phyloP scores from a whole-genome alignment of 2,797 vertebrate species.

The Chromis chromis region DNA sequence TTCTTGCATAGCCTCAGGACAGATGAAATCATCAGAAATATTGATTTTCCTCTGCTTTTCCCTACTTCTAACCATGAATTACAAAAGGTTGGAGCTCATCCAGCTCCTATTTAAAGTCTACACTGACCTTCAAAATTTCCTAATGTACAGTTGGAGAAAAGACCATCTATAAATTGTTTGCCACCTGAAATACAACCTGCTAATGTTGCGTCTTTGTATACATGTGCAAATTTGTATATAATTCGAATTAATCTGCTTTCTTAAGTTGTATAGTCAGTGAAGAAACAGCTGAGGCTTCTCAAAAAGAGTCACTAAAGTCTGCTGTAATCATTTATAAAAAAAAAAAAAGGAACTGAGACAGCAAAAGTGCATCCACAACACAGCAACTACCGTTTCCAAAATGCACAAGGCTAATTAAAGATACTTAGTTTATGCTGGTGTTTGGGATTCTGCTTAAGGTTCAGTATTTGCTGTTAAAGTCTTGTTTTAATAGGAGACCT shows the following conservation, averaged over 20 bases:
- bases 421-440: constrained; percentile 19
- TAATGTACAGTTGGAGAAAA: no score
- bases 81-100: background rate
- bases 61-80: background rate
- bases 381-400: constrained; percentile 7
- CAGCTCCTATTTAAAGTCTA: background rate
- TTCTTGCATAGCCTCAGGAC: no score
- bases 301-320: constrained; percentile 1
- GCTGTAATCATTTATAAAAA: background rate
- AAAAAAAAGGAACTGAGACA: background rate
- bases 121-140: background rate
- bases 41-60: background rate
- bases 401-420: constrained; percentile 31
- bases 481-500: constrained; percentile 40
- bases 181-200: background rate
- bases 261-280: background rate
- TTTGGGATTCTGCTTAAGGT: constrained; percentile 11
- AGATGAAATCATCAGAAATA: background rate
- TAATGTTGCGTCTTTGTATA: background rate
- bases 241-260: background rate
- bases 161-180: no score
- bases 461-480: constrained; percentile 1
- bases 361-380: constrained; percentile 11
- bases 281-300: background rate
- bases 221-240: background rate